These are phyloP conservation scores for Toxonevra muliebris DNA, from an alignment of 2,888 invertebrate species.

Conservation along the genomic window DNA sequence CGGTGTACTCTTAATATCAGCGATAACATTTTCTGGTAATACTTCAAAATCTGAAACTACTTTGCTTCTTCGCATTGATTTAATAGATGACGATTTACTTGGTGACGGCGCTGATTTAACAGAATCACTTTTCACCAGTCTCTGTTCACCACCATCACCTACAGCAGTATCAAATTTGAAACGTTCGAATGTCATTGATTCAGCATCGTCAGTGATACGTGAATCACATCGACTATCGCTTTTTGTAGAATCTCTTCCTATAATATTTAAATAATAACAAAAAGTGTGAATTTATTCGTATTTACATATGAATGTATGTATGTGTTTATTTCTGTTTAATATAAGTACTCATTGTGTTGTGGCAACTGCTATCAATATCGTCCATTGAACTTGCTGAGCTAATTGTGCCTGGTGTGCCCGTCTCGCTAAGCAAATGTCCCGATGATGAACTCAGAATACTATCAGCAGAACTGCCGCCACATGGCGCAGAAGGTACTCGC, in stretches of 20 bases:
- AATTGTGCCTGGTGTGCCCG: slow-evolving; percentile 73
- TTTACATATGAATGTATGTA: too few relatives aligned
- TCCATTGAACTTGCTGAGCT: slow-evolving; percentile 81
- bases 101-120: slow-evolving; percentile 38
- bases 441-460: slow-evolving; percentile 66
- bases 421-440: slow-evolving; percentile 66
- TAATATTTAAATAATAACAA: slow-evolving; percentile 14
- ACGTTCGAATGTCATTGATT: slow-evolving; percentile 46
- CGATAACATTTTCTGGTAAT: slow-evolving; percentile 61
- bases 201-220: slow-evolving; percentile 47
- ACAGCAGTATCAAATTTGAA: slow-evolving; percentile 48
- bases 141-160: slow-evolving; percentile 11
- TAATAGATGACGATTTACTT: slow-evolving; percentile 54
- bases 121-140: background rate
- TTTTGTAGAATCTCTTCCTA: slow-evolving; percentile 62
- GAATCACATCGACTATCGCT: slow-evolving; percentile 56
- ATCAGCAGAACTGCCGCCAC: slow-evolving; percentile 68
- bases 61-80: slow-evolving; percentile 54
- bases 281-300: background rate
- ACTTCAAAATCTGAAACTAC: slow-evolving; percentile 61
- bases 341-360: slow-evolving; percentile 36
- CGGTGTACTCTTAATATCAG: slow-evolving; percentile 52
- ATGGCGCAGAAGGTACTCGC: slow-evolving; percentile 66
- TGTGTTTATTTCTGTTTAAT: too few relatives aligned
- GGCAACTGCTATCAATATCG: slow-evolving; percentile 65